A percentile compares a stretch with the other conserved stretches of the same genome.
Conservation (phyloP, 2,888 invertebrate genomes). For the Isotomurus palustris region DNA sequence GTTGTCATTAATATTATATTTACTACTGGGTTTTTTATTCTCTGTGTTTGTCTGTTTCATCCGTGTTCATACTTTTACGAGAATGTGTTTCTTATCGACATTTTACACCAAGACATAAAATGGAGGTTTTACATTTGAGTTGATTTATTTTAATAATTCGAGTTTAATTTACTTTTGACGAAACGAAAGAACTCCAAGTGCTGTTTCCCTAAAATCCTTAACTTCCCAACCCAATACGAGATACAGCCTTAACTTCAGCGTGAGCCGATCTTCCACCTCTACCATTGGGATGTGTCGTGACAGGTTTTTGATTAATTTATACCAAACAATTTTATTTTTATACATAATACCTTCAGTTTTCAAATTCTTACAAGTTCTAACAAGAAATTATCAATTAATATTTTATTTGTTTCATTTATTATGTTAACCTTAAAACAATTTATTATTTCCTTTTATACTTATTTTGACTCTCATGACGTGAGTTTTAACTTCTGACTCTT, state of each 20-base stretch:
- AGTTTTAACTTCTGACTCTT: no score
- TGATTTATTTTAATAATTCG: conserved; percentile 41
- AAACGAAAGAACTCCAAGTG: conserved; percentile 36
- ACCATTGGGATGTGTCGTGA: conserved; percentile 46
- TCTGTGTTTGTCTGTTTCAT: conserved; percentile 9
- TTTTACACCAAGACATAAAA: no score
- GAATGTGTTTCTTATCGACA: no score
- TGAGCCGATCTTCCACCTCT: conserved; percentile 43
- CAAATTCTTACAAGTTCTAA: no score
- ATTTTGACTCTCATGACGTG: no score
- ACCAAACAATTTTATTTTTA: neutral
- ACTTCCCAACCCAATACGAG: conserved; percentile 40
- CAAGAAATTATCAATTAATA: no score
- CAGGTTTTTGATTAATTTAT: conserved; percentile 30
- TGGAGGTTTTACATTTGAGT: no score
- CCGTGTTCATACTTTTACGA: conserved; percentile 48
- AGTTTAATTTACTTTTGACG: conserved; percentile 13
- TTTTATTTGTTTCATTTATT: no score
- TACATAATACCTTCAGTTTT: conserved; percentile 1
- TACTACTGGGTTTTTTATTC: conserved; percentile 6
- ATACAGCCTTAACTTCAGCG: conserved; percentile 45
- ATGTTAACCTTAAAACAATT: no score
- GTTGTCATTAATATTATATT: neutral
- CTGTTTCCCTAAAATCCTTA: conserved; percentile 44
- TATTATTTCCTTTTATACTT: no score